Percentiles rank a stretch among this genome's conserved stretches.
Conservation (phyloP, 1,140 invertebrate genomes). For the Forficula auricularia region DNA sequence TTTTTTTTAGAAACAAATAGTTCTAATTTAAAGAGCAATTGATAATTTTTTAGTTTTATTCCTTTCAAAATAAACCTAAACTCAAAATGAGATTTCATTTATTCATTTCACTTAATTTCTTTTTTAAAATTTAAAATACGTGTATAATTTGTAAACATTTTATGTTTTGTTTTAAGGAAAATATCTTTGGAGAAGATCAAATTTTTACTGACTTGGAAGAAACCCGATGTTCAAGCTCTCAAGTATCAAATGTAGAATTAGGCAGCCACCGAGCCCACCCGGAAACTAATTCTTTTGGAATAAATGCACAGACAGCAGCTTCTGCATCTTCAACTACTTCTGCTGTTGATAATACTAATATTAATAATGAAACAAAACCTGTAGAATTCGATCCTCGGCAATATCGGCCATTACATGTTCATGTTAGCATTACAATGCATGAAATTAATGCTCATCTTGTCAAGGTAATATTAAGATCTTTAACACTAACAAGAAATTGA, state of each 20-base stretch:
- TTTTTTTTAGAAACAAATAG: no score
- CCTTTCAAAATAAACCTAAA: no score
- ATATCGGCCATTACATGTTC: constrained; percentile 78
- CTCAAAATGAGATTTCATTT: no score
- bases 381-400: constrained; percentile 62
- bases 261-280: no score
- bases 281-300: constrained; percentile 6
- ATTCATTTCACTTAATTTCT: no score
- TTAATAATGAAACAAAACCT: constrained; percentile 32
- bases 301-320: constrained; percentile 17
- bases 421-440: constrained; percentile 83
- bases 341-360: constrained; percentile 4
- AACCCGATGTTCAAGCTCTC: constrained; percentile 17
- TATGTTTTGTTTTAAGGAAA: constrained; percentile 70
- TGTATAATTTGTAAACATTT: no score
- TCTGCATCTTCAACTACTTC: constrained; percentile 8
- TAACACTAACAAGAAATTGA: no score
- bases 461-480: constrained; percentile 39
- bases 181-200: constrained; percentile 91
- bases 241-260: no score
- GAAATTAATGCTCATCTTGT: constrained; percentile 86
- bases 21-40: no score
- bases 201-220: constrained; percentile 82
- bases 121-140: no score
- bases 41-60: no score